phyloP scores from a whole-genome alignment of 23 tunicate species.

The Oikopleura dioica region DNA sequence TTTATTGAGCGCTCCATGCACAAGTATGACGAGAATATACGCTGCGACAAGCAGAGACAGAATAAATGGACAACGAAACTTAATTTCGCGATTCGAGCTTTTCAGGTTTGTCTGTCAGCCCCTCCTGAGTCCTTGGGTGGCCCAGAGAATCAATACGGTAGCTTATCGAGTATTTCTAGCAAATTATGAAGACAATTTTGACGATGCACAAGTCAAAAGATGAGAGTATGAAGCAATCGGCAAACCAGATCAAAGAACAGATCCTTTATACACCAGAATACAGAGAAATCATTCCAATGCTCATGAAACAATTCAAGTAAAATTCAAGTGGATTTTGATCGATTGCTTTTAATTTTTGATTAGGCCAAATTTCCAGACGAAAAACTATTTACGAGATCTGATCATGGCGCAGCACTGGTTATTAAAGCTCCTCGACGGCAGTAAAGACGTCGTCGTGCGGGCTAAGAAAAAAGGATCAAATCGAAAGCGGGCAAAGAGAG shows the following conservation, averaged over 20 bases:
- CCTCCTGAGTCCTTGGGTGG: too few species aligned
- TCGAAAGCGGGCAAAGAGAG: neutral
- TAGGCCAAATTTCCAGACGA: slow-evolving; percentile 4
- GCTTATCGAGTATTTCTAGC: too few species aligned
- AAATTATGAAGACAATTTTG: neutral
- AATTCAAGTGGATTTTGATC: too few species aligned
- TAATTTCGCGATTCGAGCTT: neutral
- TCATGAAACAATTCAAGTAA: slow-evolving; percentile 1
- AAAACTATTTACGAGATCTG: neutral
- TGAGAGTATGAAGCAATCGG: neutral
- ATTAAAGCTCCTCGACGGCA: slow-evolving; percentile 5
- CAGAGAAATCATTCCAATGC: neutral
- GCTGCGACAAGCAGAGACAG: slow-evolving; percentile 9
- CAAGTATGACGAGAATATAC: neutral
- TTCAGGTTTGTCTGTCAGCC: too few species aligned
- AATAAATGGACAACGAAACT: neutral
- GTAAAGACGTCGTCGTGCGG: neutral
- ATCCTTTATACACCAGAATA: slow-evolving; percentile 1
- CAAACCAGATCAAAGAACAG: slow-evolving; percentile 1
- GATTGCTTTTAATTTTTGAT: too few species aligned
- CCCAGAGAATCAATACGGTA: too few species aligned
- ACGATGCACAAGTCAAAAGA: neutral
- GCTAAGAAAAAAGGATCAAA: neutral
- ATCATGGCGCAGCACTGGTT: neutral
- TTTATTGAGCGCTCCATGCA: slow-evolving; percentile 9